Evolutionary conservation across 2,888 invertebrate genomes (phyloP).

Genomic region (Brassicogethes aeneus): DNA sequence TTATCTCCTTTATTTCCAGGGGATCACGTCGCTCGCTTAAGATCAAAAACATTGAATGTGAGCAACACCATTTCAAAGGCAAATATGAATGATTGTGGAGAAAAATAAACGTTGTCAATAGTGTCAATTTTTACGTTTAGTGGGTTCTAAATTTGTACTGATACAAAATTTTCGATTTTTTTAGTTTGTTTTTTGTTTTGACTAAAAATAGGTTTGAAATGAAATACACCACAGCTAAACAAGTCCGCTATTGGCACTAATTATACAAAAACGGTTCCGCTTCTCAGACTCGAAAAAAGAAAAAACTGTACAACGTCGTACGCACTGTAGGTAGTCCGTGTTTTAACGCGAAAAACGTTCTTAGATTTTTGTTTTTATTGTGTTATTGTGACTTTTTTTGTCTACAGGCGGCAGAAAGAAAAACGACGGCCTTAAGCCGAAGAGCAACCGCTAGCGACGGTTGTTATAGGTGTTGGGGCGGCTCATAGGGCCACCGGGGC

Average conservation of each 20-base stretch:
- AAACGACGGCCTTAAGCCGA: not conserved
- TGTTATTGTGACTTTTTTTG: not conserved
- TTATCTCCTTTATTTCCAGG: not conserved
- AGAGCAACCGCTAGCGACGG: slow-evolving; percentile 26
- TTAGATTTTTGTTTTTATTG: not conserved
- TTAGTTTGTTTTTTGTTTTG: slow-evolving; percentile 5
- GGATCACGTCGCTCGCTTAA: slow-evolving; percentile 4
- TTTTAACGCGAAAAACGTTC: not conserved
- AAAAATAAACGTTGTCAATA: no score
- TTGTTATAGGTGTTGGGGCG: slow-evolving; percentile 37
- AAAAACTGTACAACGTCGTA: slow-evolving; percentile 25
- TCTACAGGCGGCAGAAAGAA: not conserved
- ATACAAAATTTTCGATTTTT: slow-evolving; percentile 1
- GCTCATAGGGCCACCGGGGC: slow-evolving; percentile 45
- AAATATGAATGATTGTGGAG: no score
- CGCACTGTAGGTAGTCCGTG: not conserved
- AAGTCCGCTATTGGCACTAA: slow-evolving; percentile 36
- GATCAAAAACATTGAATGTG: not conserved
- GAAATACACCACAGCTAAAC: slow-evolving; percentile 24
- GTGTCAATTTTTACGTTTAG: no score
- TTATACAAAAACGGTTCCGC: slow-evolving; percentile 29
- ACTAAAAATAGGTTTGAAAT: slow-evolving; percentile 20
- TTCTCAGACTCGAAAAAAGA: slow-evolving; percentile 23
- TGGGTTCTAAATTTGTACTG: slow-evolving; percentile 1
- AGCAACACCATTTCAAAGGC: slow-evolving; percentile 4